Evolutionary conservation across 2,797 vertebrate species (phyloP).

Genomic region (Salarias fasciatus): DNA sequence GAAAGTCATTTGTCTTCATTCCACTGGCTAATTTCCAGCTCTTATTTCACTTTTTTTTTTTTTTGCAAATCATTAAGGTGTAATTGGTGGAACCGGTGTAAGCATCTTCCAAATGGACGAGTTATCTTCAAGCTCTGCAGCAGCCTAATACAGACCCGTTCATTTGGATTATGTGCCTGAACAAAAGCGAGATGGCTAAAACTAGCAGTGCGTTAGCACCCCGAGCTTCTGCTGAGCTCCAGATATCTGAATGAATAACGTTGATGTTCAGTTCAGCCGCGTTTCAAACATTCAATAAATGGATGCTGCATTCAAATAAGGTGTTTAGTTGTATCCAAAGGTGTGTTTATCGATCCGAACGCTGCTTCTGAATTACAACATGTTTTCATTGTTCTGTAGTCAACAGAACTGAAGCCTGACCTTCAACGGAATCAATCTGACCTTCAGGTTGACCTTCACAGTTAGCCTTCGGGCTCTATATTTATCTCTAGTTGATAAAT

Average conservation of each 20-base stretch:
- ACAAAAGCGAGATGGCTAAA: no score
- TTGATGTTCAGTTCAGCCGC: neutral
- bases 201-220: no score
- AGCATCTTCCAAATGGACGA: no score
- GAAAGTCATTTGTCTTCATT: conserved; percentile 24
- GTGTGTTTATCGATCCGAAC: conserved; percentile 1
- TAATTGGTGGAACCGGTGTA: conserved; percentile 6
- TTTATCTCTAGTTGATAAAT: neutral
- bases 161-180: no score
- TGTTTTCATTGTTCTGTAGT: neutral
- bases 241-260: neutral
- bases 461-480: neutral
- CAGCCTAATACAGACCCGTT: no score
- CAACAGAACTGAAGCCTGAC: neutral
- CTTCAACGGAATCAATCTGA: conserved; percentile 9
- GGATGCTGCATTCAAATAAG: neutral
- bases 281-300: neutral
- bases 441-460: conserved; percentile 7
- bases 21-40: conserved; percentile 1
- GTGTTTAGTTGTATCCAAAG: neutral
- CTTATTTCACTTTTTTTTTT: conserved; percentile 11
- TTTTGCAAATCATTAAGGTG: neutral
- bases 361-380: neutral
- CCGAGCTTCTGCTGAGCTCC: no score
- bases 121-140: neutral